phyloP scores from a whole-genome alignment of 2,113 vertebrate species.

The Myotis lucifugus region DNA sequence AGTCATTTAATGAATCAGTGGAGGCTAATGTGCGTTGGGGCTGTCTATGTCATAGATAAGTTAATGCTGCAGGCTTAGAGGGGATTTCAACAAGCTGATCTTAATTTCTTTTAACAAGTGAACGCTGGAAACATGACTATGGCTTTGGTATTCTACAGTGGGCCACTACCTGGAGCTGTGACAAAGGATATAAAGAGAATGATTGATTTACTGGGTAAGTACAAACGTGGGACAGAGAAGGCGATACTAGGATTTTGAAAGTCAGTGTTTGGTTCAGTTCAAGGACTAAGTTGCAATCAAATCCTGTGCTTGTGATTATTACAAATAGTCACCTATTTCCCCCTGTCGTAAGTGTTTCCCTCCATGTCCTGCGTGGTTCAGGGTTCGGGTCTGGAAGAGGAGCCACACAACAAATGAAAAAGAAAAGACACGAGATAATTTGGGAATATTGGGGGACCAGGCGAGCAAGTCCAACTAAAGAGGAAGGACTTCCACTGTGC shows the following conservation, averaged over 20 bases:
- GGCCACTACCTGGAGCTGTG: not conserved
- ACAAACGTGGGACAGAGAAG: not conserved
- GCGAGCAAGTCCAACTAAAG: too few relatives aligned
- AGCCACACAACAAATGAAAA: too few relatives aligned
- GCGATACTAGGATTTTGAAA: not conserved
- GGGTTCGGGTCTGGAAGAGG: too few relatives aligned
- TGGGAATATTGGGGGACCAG: too few relatives aligned
- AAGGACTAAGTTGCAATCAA: not conserved
- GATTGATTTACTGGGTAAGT: not conserved
- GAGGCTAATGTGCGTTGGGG: not conserved
- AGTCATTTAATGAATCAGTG: not conserved
- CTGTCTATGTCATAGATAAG: not conserved
- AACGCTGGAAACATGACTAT: not conserved
- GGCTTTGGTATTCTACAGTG: not conserved
- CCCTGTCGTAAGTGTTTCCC: not conserved
- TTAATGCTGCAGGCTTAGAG: not conserved
- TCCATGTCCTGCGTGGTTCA: too few relatives aligned
- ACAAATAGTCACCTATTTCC: not conserved
- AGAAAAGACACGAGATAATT: too few relatives aligned
- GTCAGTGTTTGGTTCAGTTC: not conserved
- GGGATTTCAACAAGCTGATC: constrained; percentile 38
- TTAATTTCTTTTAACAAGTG: constrained; percentile 5
- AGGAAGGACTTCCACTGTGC: too few relatives aligned
- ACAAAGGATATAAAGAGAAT: not conserved
- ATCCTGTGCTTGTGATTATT: not conserved